phyloP scores from a whole-genome alignment of 2,113 vertebrate species.

The Thryonomys swinderianus region DNA sequence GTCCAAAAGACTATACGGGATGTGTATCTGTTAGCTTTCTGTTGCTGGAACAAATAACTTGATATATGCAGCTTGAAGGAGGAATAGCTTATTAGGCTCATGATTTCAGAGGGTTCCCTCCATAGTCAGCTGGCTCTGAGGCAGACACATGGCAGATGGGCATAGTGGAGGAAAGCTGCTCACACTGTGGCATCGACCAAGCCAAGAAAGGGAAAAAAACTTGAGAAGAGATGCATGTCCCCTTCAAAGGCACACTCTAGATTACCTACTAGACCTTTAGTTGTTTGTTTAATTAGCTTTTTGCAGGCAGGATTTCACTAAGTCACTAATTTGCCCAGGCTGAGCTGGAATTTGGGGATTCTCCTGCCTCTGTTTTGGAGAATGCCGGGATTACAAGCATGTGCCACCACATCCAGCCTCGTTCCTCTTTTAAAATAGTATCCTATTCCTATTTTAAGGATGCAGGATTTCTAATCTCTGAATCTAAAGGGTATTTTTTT shows the following conservation, averaged over 20 bases:
- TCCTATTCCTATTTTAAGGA: not conserved
- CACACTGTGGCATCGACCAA: not conserved
- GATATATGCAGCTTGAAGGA: not conserved
- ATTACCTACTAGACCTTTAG: not conserved
- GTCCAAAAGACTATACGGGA: not conserved
- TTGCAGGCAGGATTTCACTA: not conserved
- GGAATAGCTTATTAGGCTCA: not conserved
- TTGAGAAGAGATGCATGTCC: not conserved
- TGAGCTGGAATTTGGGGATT: not conserved
- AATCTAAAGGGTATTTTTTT: not conserved
- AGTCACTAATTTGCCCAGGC: not conserved
- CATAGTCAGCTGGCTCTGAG: not conserved
- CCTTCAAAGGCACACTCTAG: not conserved
- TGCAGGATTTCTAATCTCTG: not conserved
- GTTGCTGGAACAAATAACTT: not conserved
- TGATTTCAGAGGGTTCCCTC: not conserved
- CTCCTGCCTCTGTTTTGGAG: not conserved
- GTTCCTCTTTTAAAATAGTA: not conserved
- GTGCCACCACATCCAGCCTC: not conserved
- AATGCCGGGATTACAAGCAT: not conserved
- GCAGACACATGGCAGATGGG: not conserved
- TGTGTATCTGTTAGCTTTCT: not conserved
- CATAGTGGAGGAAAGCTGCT: not conserved
- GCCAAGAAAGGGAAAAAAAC: not conserved
- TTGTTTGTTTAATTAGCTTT: not conserved